Evolutionary conservation across 1,140 invertebrate species (phyloP).

Genomic region (Lordiphosa clarofinis): DNA sequence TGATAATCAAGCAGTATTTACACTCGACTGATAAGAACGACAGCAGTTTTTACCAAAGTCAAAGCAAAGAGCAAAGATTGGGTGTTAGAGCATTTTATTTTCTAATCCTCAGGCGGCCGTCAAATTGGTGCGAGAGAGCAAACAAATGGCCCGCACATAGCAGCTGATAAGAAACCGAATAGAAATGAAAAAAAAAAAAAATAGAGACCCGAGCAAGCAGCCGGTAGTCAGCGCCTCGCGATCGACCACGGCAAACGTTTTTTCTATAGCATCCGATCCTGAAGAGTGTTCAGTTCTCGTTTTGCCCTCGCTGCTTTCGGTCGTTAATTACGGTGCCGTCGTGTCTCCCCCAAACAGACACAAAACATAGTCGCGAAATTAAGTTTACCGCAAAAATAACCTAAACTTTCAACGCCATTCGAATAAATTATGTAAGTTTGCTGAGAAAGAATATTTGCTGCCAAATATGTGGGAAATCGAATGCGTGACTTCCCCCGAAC

Average conservation of each 20-base stretch:
- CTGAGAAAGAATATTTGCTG: neutral
- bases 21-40: too few relatives aligned
- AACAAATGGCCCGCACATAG: too few relatives aligned
- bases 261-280: constrained; percentile 68
- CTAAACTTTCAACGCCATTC: constrained; percentile 1
- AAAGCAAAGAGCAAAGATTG: too few relatives aligned
- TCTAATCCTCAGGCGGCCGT: too few relatives aligned
- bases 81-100: too few relatives aligned
- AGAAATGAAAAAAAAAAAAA: constrained; percentile 37
- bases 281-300: constrained; percentile 58
- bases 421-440: constrained; percentile 53
- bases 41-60: too few relatives aligned
- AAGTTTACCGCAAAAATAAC: constrained; percentile 7
- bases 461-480: constrained; percentile 3
- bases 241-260: constrained; percentile 13
- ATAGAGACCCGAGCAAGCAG: constrained; percentile 7
- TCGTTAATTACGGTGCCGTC: constrained; percentile 42
- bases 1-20: too few relatives aligned
- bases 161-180: constrained; percentile 19
- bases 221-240: constrained; percentile 29
- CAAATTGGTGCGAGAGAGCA: too few relatives aligned
- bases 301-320: constrained; percentile 64
- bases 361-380: constrained; percentile 1
- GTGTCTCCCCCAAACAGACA: constrained; percentile 24
- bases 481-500: constrained; percentile 31